Base-by-base conservation (phyloP, 2,797 vertebrate genomes). In the Notoglanidium macrostoma region DNA sequence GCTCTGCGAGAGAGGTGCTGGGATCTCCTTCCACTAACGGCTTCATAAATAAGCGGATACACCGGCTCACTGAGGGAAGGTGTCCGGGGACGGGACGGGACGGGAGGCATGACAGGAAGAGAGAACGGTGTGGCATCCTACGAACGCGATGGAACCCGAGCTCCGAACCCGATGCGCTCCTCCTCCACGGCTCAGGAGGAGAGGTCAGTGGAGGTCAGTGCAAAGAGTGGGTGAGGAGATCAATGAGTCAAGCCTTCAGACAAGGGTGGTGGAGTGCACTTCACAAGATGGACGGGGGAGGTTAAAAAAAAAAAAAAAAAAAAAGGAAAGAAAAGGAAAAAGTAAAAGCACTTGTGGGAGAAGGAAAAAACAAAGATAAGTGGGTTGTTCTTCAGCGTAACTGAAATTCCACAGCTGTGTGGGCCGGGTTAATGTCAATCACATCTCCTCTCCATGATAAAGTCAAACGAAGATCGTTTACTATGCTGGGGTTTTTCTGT, bases 21-120 rank as follows among this genome's bases (percentile, higher is more conserved):
- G 89, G 90, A 90, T 88, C 87, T 91, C 32, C 92, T 90, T 94
- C 88, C 93, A 90, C 40, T 82, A 85, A 85, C 63, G 32, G 84
- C 89, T 90, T 83, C 67, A 88, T 91, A 92, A 94, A 94, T 88
- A 92, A 92, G 57, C 92, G 92, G 94, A 92, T 91, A 87, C 90
- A 76, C 93, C 78, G 87, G 72, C 77, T 54, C 26, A 35, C 10
- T 65, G 26, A 74, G 76, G 29, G n/a, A 73, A 55, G 55, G 61
- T 89, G 76, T 46, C 23, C 49, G 51, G 83, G 87, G 86, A 84
- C 91, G 40, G 61, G 86, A 84, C 91, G 40, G 61, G 91, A 32
- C 90, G 94, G 89, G 88, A 89, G 70, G 70, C 2, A 46, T 9
- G 93, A 90, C 87, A 92, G 89, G 84, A 93, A 87, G 81, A 86